phyloP scores from a whole-genome alignment of 2,888 invertebrate genomes.

The Xanthorhoe designata region DNA sequence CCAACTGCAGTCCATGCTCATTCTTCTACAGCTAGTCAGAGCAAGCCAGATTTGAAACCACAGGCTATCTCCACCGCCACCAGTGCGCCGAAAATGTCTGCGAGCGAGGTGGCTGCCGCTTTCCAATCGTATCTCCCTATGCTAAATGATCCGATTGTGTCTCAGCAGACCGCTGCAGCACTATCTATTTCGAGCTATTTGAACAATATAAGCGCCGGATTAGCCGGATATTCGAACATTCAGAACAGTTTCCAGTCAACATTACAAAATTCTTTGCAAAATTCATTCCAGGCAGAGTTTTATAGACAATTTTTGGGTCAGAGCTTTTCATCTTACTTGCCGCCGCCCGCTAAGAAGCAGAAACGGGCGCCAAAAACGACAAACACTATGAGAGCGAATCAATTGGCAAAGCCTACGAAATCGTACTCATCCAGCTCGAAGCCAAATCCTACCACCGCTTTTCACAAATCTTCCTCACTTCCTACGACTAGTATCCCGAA shows the following conservation, averaged over 20 bases:
- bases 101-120: conserved; percentile 70
- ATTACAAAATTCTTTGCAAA: conserved; percentile 64
- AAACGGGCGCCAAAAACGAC: conserved; percentile 70
- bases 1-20: conserved; percentile 35
- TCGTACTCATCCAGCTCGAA: conserved; percentile 51
- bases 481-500: conserved; percentile 15
- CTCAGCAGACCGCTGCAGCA: conserved; percentile 74
- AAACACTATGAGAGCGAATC: conserved; percentile 30
- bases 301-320: conserved; percentile 74
- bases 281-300: conserved; percentile 77
- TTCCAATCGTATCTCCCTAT: conserved; percentile 75
- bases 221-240: conserved; percentile 63
- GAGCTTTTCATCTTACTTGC: conserved; percentile 64
- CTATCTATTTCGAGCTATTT: conserved; percentile 66
- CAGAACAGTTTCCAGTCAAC: conserved; percentile 67
- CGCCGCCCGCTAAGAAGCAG: conserved; percentile 68
- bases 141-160: conserved; percentile 67
- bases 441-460: conserved; percentile 50
- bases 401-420: conserved; percentile 15
- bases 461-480: conserved; percentile 47
- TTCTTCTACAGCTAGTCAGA: conserved; percentile 37
- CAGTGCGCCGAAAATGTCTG: conserved; percentile 66
- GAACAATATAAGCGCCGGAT: conserved; percentile 65
- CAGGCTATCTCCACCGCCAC: conserved; percentile 43
- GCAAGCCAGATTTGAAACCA: conserved; percentile 59